phyloP scores from a whole-genome alignment of 2,113 vertebrate species.

The Dinomys branickii region DNA sequence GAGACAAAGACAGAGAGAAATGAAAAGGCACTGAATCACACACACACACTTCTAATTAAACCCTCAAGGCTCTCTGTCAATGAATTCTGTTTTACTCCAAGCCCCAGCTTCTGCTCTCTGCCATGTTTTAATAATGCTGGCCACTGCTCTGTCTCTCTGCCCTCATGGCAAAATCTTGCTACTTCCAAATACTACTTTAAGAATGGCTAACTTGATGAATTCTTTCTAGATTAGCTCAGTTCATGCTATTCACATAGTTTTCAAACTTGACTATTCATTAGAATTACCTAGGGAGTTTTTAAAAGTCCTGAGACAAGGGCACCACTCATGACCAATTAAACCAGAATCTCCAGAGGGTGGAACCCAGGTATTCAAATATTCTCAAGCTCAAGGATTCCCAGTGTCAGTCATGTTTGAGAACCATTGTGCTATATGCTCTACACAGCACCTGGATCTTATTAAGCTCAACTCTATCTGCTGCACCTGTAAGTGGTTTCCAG shows the following conservation, averaged over 20 bases:
- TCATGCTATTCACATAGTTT: background rate
- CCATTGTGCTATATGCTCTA: fast-evolving
- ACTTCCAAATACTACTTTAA: background rate
- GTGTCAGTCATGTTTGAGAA: background rate
- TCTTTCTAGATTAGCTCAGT: conserved; percentile 18
- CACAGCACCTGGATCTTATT: conserved; percentile 7
- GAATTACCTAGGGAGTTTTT: background rate
- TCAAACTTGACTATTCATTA: background rate
- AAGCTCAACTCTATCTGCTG: background rate
- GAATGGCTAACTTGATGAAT: background rate
- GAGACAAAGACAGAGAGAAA: background rate
- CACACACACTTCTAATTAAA: background rate
- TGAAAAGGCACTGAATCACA: background rate
- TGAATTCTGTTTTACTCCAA: background rate
- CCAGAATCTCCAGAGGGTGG: background rate
- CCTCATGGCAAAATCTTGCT: background rate
- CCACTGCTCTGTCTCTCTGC: background rate
- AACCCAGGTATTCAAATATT: background rate
- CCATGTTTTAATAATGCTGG: background rate
- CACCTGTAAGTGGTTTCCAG: conserved; percentile 10
- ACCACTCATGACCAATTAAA: background rate
- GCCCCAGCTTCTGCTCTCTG: background rate
- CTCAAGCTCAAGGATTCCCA: background rate
- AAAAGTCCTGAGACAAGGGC: background rate
- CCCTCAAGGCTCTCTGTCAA: background rate